phyloP scores from a whole-genome alignment of 1,140 invertebrate species.

The Parapsyche elsis region DNA sequence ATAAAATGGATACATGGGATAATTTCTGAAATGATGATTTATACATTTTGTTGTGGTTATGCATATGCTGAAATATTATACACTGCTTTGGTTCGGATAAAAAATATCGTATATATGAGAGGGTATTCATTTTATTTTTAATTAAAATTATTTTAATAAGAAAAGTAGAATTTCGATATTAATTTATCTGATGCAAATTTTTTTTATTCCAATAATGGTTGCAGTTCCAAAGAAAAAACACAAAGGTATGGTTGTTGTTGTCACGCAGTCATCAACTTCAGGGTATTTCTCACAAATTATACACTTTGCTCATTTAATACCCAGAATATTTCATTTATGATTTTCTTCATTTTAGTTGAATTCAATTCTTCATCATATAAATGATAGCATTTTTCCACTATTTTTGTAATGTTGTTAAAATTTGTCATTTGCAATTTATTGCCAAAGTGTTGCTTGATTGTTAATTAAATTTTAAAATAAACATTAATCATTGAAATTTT shows the following conservation, averaged over 20 bases:
- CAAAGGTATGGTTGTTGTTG: slow-evolving; percentile 69
- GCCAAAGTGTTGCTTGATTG: background rate
- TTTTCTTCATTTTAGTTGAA: slow-evolving; percentile 3
- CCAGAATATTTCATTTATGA: slow-evolving; percentile 12
- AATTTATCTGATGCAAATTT: slow-evolving; percentile 46
- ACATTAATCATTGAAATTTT: background rate
- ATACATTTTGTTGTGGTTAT: too few relatives aligned
- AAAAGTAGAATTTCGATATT: background rate
- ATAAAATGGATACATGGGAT: too few relatives aligned
- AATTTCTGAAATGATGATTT: too few relatives aligned
- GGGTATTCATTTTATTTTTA: too few relatives aligned
- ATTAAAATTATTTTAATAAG: too few relatives aligned
- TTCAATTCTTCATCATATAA: background rate
- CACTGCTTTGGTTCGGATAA: too few relatives aligned
- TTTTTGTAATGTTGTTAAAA: background rate
- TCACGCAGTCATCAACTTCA: slow-evolving; percentile 50
- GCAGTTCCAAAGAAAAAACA: slow-evolving; percentile 80
- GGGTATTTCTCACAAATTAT: slow-evolving; percentile 55
- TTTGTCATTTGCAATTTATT: background rate
- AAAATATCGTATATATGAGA: too few relatives aligned
- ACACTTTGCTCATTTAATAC: slow-evolving; percentile 15
- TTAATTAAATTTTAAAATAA: background rate
- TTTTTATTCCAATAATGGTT: slow-evolving; percentile 68
- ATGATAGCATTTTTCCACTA: slow-evolving; percentile 6
- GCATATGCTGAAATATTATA: too few relatives aligned